Percentiles rank a stretch among this genome's conserved stretches.
These are phyloP conservation scores for Meta bourneti DNA, from an alignment of 2,888 invertebrate genomes.

Conservation along the genomic window DNA sequence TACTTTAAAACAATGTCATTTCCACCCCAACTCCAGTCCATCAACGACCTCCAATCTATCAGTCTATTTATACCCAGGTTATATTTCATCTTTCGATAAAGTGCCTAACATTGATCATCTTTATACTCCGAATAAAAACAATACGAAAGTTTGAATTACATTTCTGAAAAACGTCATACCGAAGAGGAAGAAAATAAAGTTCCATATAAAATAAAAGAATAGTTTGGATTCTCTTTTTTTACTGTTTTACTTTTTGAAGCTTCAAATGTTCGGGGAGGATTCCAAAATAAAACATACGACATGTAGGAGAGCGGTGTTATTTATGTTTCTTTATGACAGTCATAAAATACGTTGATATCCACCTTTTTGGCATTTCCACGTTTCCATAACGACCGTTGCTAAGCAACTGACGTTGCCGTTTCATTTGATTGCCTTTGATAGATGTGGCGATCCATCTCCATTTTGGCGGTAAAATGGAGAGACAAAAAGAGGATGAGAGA, in stretches of 20 bases:
- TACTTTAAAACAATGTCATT: too few species aligned
- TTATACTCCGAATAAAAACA: slow-evolving; percentile 60
- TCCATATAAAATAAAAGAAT: slow-evolving; percentile 28
- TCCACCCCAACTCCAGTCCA: too few species aligned
- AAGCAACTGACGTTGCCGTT: slow-evolving; percentile 68
- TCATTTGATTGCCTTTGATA: slow-evolving; percentile 67
- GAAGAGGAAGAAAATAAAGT: slow-evolving; percentile 34
- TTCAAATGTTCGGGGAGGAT: slow-evolving; percentile 56
- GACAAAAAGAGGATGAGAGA: slow-evolving; percentile 35
- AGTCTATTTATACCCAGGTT: slow-evolving; percentile 48
- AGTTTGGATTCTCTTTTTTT: slow-evolving; percentile 18
- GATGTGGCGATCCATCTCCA: slow-evolving; percentile 68
- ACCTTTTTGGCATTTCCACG: slow-evolving; percentile 72
- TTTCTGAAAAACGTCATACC: slow-evolving; percentile 54
- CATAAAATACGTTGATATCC: slow-evolving; percentile 71
- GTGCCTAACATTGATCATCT: slow-evolving; percentile 51
- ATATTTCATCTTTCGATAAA: slow-evolving; percentile 60
- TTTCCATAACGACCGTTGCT: slow-evolving; percentile 70
- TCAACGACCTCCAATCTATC: slow-evolving; percentile 8
- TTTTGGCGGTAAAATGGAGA: slow-evolving; percentile 65
- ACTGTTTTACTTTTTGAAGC: slow-evolving; percentile 63
- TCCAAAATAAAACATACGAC: slow-evolving; percentile 63
- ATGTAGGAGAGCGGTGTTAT: slow-evolving; percentile 59
- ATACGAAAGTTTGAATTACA: slow-evolving; percentile 68
- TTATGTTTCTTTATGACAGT: slow-evolving; percentile 70